Conservation (phyloP, 2,888 invertebrate genomes). For the Lepidonotus clava region DNA sequence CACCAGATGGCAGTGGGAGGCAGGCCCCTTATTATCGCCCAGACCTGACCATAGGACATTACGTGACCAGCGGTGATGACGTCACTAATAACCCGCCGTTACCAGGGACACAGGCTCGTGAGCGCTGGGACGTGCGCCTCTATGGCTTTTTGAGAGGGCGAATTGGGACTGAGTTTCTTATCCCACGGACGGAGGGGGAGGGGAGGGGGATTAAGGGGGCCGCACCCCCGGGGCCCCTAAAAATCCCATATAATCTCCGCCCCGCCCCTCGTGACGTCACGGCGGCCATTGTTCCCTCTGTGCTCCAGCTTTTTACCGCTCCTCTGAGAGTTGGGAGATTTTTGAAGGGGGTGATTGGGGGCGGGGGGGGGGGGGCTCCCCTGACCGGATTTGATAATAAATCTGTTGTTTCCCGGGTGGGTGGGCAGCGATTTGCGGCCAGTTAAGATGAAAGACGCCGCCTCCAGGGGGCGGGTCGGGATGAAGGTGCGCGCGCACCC, state of each 20-base stretch:
- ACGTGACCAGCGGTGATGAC: slow-evolving; percentile 1
- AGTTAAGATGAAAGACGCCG: no score
- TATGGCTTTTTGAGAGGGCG: slow-evolving; percentile 6
- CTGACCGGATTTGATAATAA: no score
- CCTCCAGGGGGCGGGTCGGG: no score
- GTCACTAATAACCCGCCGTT: slow-evolving; percentile 40
- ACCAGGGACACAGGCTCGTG: neutral
- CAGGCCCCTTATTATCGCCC: slow-evolving; percentile 32
- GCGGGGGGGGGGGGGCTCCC: no score
- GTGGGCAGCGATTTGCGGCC: no score
- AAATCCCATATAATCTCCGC: neutral
- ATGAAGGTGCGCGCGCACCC: no score
- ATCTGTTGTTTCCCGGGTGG: no score
- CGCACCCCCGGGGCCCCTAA: neutral
- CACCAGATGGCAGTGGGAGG: slow-evolving; percentile 17
- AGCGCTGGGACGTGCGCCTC: neutral
- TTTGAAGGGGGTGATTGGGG: no score
- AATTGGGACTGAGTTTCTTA: no score
- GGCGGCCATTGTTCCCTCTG: neutral
- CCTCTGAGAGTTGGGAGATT: no score
- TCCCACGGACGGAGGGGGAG: no score
- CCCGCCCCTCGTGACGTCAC: slow-evolving; percentile 23
- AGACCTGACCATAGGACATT: neutral
- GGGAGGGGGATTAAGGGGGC: neutral
- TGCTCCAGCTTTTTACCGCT: no score